phyloP scores from a whole-genome alignment of 2,113 vertebrate genomes.

The Laticauda laticaudata region DNA sequence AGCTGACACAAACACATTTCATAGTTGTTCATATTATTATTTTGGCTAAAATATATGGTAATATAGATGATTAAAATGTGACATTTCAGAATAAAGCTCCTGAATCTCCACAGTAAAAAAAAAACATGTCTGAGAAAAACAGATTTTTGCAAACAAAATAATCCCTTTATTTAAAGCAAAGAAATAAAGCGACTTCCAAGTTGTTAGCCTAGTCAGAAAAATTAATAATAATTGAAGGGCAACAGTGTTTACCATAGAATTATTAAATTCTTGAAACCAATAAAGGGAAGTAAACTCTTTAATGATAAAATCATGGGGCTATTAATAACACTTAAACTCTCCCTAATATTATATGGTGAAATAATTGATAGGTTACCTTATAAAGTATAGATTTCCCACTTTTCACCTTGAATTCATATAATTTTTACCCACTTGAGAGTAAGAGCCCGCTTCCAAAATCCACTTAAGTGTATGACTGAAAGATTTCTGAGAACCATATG shows the following conservation, averaged over 20 bases:
- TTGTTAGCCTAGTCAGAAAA: neutral
- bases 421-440: conserved; percentile 51
- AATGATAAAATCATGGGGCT: neutral
- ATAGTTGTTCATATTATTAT: neutral
- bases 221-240: too few species aligned
- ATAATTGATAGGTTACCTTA: conserved; percentile 29
- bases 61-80: neutral
- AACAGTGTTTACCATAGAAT: neutral
- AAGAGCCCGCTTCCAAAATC: conserved; percentile 49
- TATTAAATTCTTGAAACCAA: neutral
- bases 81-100: neutral
- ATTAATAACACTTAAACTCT: conserved; percentile 1
- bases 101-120: neutral
- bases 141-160: neutral
- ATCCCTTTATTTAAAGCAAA: neutral
- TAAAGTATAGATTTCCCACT: conserved; percentile 38
- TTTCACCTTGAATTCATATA: conserved; percentile 39
- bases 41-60: neutral
- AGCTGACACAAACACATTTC: neutral
- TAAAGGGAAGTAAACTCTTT: neutral
- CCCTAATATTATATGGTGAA: neutral
- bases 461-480: conserved; percentile 45
- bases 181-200: neutral
- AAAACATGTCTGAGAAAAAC: neutral
- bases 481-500: conserved; percentile 69